phyloP scores from a whole-genome alignment of 2,113 vertebrate species.

The Raja brachyura region DNA sequence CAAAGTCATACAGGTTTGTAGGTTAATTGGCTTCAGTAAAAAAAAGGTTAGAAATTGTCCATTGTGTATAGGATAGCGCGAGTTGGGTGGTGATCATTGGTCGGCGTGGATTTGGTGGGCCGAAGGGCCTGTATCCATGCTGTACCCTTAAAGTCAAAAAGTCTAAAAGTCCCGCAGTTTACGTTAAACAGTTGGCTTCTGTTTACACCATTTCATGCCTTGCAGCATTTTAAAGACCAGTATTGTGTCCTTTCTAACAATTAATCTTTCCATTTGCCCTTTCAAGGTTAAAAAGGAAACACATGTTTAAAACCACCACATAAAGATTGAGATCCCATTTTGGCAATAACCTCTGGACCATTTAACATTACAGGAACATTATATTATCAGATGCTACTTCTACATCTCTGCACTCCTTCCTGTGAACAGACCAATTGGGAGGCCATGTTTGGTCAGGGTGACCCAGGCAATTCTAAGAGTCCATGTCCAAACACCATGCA shows the following conservation, averaged over 20 bases:
- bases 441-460: not conserved
- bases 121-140: too few relatives aligned
- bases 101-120: too few relatives aligned
- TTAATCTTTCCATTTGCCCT: not conserved
- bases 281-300: not conserved
- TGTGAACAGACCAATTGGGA: too few relatives aligned
- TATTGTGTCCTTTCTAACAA: constrained; percentile 6
- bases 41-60: too few relatives aligned
- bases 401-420: not conserved
- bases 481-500: not conserved
- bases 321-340: not conserved
- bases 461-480: not conserved
- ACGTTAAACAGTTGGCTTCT: not conserved
- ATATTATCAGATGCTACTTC: too few relatives aligned
- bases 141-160: too few relatives aligned
- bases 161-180: not conserved
- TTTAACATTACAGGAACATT: too few relatives aligned
- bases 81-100: too few relatives aligned
- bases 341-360: not conserved
- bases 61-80: too few relatives aligned
- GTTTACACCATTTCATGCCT: not conserved
- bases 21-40: too few relatives aligned
- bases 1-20: too few relatives aligned
- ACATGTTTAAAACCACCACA: not conserved
- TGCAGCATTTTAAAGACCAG: not conserved